Evolutionary conservation across 2,113 vertebrate genomes (phyloP).

Genomic region (Probosciger aterrimus): DNA sequence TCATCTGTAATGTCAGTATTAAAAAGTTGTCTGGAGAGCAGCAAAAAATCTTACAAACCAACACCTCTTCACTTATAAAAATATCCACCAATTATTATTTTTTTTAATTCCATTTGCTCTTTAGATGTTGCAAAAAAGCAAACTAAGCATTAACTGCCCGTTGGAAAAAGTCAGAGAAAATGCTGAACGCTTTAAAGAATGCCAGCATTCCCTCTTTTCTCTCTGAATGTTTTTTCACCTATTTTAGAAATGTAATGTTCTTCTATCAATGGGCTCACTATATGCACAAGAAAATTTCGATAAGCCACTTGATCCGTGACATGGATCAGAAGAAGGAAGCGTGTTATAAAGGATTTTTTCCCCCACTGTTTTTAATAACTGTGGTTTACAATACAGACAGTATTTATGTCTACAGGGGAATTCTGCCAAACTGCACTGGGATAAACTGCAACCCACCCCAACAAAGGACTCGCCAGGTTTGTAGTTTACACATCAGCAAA

Average conservation of each 20-base stretch:
- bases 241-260: constrained; percentile 18
- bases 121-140: not conserved
- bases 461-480: not conserved
- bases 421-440: not conserved
- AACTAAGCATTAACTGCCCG: not conserved
- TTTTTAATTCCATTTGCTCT: not conserved
- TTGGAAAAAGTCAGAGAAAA: constrained; percentile 14
- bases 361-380: not conserved
- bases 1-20: constrained; percentile 1
- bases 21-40: not conserved
- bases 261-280: not conserved
- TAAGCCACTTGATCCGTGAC: constrained; percentile 5
- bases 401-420: not conserved
- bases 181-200: not conserved
- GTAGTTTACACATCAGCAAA: not conserved
- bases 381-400: not conserved
- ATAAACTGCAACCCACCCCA: not conserved
- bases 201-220: not conserved
- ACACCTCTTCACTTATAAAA: not conserved
- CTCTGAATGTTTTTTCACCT: constrained; percentile 15
- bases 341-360: not conserved
- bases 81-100: not conserved
- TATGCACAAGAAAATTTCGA: constrained; percentile 24
- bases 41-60: not conserved
- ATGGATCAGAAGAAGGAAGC: constrained; percentile 35